phyloP scores from a whole-genome alignment of 1,140 invertebrate species.

The Rhagoletis zephyria region DNA sequence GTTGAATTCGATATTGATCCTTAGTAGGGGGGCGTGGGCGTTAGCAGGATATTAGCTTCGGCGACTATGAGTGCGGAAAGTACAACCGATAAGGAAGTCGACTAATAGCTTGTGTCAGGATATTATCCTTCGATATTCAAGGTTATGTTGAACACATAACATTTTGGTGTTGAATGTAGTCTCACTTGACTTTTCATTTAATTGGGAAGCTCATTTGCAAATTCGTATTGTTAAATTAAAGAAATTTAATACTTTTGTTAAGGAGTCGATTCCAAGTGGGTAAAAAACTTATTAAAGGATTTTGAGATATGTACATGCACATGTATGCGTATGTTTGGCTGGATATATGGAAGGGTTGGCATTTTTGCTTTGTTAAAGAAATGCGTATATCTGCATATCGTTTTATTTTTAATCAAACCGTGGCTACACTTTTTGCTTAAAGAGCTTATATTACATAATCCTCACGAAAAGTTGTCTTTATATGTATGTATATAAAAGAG shows the following conservation, averaged over 20 bases:
- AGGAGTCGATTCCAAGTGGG: conserved; percentile 1
- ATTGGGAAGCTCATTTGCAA: not conserved
- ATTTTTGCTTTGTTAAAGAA: too few species aligned
- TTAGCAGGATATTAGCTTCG: conserved; percentile 1
- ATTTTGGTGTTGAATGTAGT: not conserved
- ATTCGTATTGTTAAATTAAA: not conserved
- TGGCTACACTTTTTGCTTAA: too few species aligned
- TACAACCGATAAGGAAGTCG: not conserved
- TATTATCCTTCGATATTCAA: not conserved
- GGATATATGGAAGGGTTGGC: too few species aligned
- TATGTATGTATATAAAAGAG: too few species aligned
- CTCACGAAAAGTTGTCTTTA: too few species aligned
- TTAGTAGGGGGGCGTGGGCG: too few species aligned
- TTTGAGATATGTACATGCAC: too few species aligned
- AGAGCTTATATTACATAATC: too few species aligned
- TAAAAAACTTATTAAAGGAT: too few species aligned
- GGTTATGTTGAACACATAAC: not conserved
- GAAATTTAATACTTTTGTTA: not conserved
- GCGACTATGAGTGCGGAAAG: not conserved
- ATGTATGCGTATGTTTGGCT: too few species aligned
- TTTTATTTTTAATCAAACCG: too few species aligned
- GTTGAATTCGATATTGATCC: not conserved
- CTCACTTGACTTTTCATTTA: not conserved
- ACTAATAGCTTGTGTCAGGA: not conserved
- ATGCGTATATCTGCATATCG: too few species aligned